phyloP scores from a whole-genome alignment of 2,113 vertebrate genomes.

The Benitochromis conjunctus region DNA sequence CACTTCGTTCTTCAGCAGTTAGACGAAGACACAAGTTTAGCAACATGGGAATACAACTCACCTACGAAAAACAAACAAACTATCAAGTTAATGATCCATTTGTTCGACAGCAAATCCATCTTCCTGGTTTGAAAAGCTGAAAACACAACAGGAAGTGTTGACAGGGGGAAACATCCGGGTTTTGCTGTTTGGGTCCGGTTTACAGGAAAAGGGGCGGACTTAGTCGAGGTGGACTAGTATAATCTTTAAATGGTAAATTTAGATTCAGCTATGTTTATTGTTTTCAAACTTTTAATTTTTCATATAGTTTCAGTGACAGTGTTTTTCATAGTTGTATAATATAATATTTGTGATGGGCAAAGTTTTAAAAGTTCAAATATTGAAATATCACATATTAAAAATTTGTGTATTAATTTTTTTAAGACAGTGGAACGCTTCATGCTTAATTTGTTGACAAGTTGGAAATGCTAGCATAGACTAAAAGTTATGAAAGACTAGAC shows the following conservation, averaged over 20 bases:
- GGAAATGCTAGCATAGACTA: neutral
- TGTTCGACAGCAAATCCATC: conserved; percentile 64
- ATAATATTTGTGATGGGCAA: neutral
- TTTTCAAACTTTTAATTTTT: neutral
- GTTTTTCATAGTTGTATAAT: neutral
- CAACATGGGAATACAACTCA: conserved; percentile 13
- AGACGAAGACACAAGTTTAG: fast-evolving
- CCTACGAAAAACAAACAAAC: conserved; percentile 49
- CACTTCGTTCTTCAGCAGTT: neutral
- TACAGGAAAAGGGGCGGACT: neutral
- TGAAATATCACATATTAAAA: neutral
- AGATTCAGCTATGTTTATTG: neutral
- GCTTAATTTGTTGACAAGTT: neutral
- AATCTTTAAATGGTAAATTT: neutral
- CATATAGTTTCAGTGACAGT: neutral
- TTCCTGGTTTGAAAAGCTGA: conserved; percentile 67
- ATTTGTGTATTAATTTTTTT: neutral
- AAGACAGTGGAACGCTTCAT: neutral
- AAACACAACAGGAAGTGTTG: conserved; percentile 58
- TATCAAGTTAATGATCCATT: conserved; percentile 37
- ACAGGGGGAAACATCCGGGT: conserved; percentile 49
- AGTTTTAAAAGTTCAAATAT: neutral
- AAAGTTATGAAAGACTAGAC: neutral
- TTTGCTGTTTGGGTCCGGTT: conserved; percentile 33
- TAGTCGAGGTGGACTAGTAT: conserved; percentile 3